Percentiles rank a stretch among this genome's conserved stretches.
Evolutionary conservation across 2,888 invertebrate species (phyloP).

Genomic region (Melanostoma mellinum): DNA sequence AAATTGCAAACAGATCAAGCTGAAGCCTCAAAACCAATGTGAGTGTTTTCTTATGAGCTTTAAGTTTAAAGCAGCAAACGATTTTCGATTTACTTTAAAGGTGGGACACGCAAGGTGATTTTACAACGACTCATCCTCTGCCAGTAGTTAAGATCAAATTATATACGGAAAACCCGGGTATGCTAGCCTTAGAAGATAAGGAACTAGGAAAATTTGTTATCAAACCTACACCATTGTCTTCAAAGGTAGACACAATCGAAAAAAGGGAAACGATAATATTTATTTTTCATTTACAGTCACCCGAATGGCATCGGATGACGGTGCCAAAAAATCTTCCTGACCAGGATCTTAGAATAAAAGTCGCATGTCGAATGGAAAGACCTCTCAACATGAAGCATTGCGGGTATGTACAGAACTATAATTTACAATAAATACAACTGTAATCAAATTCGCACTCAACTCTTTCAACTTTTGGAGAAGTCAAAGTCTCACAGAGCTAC

Average conservation of each 20-base stretch:
- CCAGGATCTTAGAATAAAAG: slow-evolving; percentile 97
- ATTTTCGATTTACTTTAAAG: slow-evolving; percentile 81
- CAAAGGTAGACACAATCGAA: slow-evolving; percentile 85
- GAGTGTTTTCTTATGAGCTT: slow-evolving; percentile 79
- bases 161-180: slow-evolving; percentile 98
- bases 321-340: slow-evolving; percentile 97
- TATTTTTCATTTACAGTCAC: slow-evolving; percentile 84
- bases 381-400: slow-evolving; percentile 99
- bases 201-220: slow-evolving; percentile 96
- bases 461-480: too few species aligned
- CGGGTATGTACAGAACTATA: slow-evolving; percentile 85
- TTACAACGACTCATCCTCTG: slow-evolving; percentile 97
- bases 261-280: neutral
- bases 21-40: slow-evolving; percentile 99
- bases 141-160: slow-evolving; percentile 99
- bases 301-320: slow-evolving; percentile 99
- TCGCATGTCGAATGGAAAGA: slow-evolving; percentile 99
- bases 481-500: too few species aligned
- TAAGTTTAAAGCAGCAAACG: slow-evolving; percentile 12
- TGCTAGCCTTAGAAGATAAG: slow-evolving; percentile 99
- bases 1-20: slow-evolving; percentile 99
- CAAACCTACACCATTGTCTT: slow-evolving; percentile 93
- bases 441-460: too few species aligned
- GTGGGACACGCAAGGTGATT: slow-evolving; percentile 99
- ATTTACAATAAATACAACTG: too few species aligned